Evolutionary conservation across 2,113 vertebrate genomes (phyloP), one percentile per base, ranked within the genome.

Genomic region (Siphamia tubifer): DNA sequence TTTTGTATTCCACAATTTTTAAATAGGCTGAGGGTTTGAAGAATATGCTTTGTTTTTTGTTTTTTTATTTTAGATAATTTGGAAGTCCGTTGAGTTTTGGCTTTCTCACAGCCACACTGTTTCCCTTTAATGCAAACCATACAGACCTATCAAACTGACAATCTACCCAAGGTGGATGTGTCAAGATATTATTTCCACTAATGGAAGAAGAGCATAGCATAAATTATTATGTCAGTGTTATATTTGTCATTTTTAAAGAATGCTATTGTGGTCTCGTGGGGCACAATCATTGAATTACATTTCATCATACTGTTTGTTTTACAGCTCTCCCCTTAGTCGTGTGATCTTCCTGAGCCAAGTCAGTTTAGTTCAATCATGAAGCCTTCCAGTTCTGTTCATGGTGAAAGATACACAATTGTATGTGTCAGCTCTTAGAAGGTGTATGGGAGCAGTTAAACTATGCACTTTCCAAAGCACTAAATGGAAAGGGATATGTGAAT

Each of bases 171-270:
- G 23, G 7, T 30, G 16, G 8, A 11, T 6, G 34, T 31, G 38
- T 23, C 21, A 17, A 30, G 51, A 38, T 12, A 6, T 12, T 36
- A 38, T 16, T 10, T 8, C 20, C 15, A n/a, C 4, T 72, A 42
- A 72, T 62, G 68, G 60, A 49, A 23, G 3, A 61, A 39, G 45
- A 24, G 34, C 24, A 28, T 6, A 48, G 13, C 6, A 48, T 53
- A n/a, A 45, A 24, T 42, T 56, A 51, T 34, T 24, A n/a, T n/a
- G 20, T 63, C 20, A 17, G 9, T 7, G 12, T 17, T 25, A 17
- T 6, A 9, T 13, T 43, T 69, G 40, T 25, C 30, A 54, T 40
- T 53, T 73, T 73, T 53, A 61, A 54, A 40, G 61, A 27, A 6
- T 53, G n/a, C 23, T 34, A 24, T 49, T 21, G n/a, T 15, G 12